Percentiles rank a stretch among this genome's conserved stretches.
Conservation (phyloP, 2,113 vertebrate genomes). For the Trogon melanurus region DNA sequence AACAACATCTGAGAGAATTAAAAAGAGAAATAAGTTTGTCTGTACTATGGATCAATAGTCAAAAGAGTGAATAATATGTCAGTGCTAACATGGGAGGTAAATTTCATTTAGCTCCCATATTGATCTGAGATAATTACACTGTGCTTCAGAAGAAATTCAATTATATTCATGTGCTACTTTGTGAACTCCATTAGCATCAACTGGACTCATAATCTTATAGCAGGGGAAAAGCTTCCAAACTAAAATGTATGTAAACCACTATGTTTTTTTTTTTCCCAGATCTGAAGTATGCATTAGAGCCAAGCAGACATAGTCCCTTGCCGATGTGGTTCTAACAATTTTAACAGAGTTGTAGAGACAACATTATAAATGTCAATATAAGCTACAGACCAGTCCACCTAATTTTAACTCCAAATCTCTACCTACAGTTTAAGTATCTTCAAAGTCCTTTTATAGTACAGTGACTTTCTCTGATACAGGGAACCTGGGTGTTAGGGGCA, state of each 20-base stretch:
- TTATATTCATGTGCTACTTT: constrained; percentile 27
- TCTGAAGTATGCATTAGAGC: not conserved
- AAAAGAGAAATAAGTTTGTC: not conserved
- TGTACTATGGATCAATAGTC: not conserved
- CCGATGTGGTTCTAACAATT: not conserved
- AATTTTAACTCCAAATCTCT: not conserved
- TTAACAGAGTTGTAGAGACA: not conserved
- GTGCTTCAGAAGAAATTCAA: constrained; percentile 20
- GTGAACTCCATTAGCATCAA: not conserved
- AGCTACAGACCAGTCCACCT: not conserved
- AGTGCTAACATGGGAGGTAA: not conserved
- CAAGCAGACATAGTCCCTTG: constrained; percentile 1
- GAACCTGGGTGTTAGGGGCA: not conserved
- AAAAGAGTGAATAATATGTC: constrained; percentile 13
- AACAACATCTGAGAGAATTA: not conserved
- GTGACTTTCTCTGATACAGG: not conserved
- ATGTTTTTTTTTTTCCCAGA: not conserved
- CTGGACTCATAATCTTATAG: not conserved
- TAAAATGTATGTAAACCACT: not conserved
- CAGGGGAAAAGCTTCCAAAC: not conserved
- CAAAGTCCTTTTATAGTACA: not conserved
- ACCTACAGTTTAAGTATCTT: not conserved
- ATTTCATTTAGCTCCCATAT: constrained; percentile 31
- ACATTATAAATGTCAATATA: not conserved
- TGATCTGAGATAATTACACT: constrained; percentile 50